These are phyloP conservation scores for Hyaena hyaena DNA, from an alignment of 2,113 vertebrate species.

Conservation along the genomic window DNA sequence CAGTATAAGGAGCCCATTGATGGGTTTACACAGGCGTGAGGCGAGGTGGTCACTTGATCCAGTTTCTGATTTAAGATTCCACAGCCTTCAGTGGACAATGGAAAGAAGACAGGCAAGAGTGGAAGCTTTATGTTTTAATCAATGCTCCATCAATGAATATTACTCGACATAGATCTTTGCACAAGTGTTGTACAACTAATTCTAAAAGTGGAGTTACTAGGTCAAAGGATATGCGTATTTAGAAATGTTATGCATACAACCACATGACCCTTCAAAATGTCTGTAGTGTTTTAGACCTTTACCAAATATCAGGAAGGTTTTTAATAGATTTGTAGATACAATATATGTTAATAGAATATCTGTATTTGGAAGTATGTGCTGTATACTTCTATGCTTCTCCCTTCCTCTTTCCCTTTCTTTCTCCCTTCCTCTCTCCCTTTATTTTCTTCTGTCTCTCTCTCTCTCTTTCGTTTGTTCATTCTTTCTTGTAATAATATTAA, in stretches of 20 bases:
- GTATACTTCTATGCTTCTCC: not conserved
- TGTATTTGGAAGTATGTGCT: not conserved
- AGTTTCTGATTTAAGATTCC: not conserved
- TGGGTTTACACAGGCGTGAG: rapidly evolving
- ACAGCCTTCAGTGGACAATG: not conserved
- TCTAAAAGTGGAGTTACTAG: not conserved
- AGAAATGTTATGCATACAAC: rapidly evolving
- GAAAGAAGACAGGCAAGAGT: not conserved
- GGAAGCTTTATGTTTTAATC: not conserved
- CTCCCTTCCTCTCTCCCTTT: rapidly evolving
- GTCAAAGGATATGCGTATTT: not conserved
- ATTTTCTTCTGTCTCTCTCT: rapidly evolving
- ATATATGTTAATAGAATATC: not conserved
- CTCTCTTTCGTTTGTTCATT: rapidly evolving
- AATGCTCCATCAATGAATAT: too few species aligned
- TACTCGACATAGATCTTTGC: not conserved
- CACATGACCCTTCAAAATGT: not conserved
- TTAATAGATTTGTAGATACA: not conserved
- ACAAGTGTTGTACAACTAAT: not conserved
- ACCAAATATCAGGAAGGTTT: not conserved
- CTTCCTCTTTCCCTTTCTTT: too few species aligned
- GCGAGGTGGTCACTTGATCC: not conserved
- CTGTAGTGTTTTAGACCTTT: not conserved
- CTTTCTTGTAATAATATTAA: not conserved
- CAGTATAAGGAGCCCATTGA: not conserved